These are phyloP conservation scores for Rallus crepitans DNA, from an alignment of 2,797 vertebrate species.

Conservation along the genomic window DNA sequence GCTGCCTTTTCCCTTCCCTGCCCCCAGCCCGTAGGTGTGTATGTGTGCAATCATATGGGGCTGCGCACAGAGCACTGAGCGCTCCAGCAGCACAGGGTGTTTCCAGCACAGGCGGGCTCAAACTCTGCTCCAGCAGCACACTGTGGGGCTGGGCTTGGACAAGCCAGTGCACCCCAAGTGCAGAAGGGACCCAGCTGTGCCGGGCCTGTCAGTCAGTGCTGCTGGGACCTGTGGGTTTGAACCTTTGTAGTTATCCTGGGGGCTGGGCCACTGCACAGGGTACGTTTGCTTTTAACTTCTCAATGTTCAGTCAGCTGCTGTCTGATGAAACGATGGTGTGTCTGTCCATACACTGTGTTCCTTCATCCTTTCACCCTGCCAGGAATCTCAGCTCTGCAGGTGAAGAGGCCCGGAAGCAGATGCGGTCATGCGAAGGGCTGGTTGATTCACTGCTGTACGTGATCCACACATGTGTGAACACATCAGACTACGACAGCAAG, in stretches of 20 bases:
- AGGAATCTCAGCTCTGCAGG: slow-evolving; percentile 98
- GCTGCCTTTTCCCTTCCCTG: background rate
- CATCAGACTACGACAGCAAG: slow-evolving; percentile 99
- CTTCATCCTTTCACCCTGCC: background rate
- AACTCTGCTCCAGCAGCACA: too few species aligned
- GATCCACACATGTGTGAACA: slow-evolving; percentile 98
- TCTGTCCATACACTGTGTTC: fast-evolving
- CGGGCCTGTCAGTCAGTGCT: too few species aligned
- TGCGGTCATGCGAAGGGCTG: slow-evolving; percentile 94
- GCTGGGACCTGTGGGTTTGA: too few species aligned
- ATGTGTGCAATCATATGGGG: background rate
- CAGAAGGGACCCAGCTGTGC: too few species aligned
- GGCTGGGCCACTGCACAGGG: background rate
- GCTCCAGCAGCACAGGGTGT: background rate
- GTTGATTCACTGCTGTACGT: slow-evolving; percentile 95
- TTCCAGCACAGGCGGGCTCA: background rate
- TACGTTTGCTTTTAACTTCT: background rate
- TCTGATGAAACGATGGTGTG: background rate
- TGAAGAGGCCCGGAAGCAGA: slow-evolving; percentile 95
- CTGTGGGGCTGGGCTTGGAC: background rate
- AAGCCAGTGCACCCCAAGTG: too few species aligned
- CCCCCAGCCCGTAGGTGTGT: too few species aligned
- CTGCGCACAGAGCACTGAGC: background rate
- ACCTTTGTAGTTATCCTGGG: too few species aligned
- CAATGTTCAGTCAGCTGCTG: background rate